Evolutionary conservation across 2,113 vertebrate species (phyloP), one percentile per base, ranked within the genome.

Genomic region (Prolemur simus): DNA sequence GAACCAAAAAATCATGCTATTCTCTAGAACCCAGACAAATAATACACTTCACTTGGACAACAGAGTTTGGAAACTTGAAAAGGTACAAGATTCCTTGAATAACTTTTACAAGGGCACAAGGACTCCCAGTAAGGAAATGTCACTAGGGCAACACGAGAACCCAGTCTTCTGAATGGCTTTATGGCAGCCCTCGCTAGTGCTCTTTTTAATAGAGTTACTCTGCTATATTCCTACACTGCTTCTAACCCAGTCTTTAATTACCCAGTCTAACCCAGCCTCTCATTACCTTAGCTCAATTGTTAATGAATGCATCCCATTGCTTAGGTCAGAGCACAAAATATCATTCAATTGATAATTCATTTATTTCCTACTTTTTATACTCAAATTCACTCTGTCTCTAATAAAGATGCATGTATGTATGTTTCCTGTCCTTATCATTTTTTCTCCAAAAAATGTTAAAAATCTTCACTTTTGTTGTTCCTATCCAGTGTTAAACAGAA

Each of bases 401-500:
- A 74, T 23, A 90, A 14, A 95, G 5, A 89, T 42, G 2, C 23
- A 63, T 52, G 10, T 58, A 69, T 58, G 10, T 64, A 7, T 29
- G n/a, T 73, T 93, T 95, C 49, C 49, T 78, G 42, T 73, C 8
- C 10, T 66, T 87, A 52, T 32, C 10, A 76, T 87, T 87, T 27
- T 94, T 90, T 83, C 52, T 95, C 17, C 20, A 87, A 54, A 92
- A 92, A 66, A 87, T 29, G 5, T 60, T 58, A 80, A 68, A 90
- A 81, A 85, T 58, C 12, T 52, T 80, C 32, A 25, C 80, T 86
- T 93, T 80, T 25, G 13, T 56, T 94, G 18, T 63, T 69, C 5
- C 9, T 80, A 39, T 60, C 2, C 25, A 74, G 14, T 94, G 49
- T 76, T 96, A 86, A 93, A 89, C 34, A 58, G 37, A 69, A 37